These are phyloP conservation scores for Pogonocherus hispidulus DNA, from an alignment of 2,888 invertebrate species.

Conservation along the genomic window DNA sequence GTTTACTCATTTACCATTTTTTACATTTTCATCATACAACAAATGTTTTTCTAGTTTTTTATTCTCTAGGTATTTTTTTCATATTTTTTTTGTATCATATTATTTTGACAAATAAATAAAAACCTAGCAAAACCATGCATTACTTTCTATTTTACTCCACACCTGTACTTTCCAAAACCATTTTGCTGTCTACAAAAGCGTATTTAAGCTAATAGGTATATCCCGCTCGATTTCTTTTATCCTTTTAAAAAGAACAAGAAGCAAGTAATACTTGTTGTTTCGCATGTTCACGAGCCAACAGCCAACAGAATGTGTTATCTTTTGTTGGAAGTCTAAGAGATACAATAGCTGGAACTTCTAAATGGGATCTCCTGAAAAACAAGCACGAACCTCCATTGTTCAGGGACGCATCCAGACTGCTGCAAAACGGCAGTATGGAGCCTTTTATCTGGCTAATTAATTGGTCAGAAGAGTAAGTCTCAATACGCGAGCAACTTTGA, in stretches of 20 bases:
- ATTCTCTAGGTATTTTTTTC: no score
- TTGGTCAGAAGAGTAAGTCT: background rate
- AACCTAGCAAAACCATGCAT: no score
- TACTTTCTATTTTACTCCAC: no score
- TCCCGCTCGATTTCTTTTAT: slow-evolving; percentile 2
- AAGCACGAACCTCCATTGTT: background rate
- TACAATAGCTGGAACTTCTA: slow-evolving; percentile 17
- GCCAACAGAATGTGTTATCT: slow-evolving; percentile 15
- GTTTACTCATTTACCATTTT: no score
- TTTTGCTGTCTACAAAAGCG: background rate
- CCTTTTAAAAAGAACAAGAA: background rate
- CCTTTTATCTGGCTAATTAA: slow-evolving; percentile 13
- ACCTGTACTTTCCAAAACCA: background rate
- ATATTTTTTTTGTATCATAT: no score
- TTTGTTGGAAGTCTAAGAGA: slow-evolving; percentile 15
- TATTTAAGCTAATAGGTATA: background rate
- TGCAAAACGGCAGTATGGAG: background rate
- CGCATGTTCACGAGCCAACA: background rate
- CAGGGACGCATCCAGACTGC: background rate
- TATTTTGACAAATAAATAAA: no score
- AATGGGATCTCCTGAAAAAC: slow-evolving; percentile 1
- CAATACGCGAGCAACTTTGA: background rate
- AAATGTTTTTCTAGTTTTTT: no score
- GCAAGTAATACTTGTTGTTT: slow-evolving; percentile 25
- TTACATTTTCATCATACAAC: no score